Evolutionary conservation across 2,797 vertebrate species (phyloP).

Genomic region (Toxotes lorentzi): DNA sequence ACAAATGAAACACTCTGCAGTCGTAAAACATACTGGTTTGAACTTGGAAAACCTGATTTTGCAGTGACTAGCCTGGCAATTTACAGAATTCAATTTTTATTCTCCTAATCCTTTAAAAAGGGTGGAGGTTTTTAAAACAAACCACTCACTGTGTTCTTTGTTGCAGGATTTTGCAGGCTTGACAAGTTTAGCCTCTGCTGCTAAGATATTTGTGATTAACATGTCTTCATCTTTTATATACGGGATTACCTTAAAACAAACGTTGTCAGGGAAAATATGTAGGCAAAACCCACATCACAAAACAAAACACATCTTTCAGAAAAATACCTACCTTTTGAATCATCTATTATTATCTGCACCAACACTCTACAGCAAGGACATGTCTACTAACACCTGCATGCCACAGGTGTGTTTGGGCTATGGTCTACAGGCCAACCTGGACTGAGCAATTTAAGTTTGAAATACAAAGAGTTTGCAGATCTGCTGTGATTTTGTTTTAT

Average conservation of each 20-base stretch:
- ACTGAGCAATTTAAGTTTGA: neutral
- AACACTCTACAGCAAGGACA: conserved; percentile 28
- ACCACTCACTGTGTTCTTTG: conserved; percentile 70
- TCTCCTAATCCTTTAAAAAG: conserved; percentile 76
- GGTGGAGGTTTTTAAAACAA: conserved; percentile 68
- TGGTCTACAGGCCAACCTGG: neutral
- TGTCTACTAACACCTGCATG: conserved; percentile 40
- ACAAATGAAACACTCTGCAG: conserved; percentile 12
- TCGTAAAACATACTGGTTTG: conserved; percentile 45
- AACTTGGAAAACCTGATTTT: conserved; percentile 68
- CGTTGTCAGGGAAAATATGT: conserved; percentile 79
- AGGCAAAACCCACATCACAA: conserved; percentile 61
- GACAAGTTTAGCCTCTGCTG: conserved; percentile 72
- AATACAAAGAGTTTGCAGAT: neutral
- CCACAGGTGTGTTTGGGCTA: conserved; percentile 43
- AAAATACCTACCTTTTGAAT: conserved; percentile 56
- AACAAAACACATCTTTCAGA: conserved; percentile 63
- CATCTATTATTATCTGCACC: conserved; percentile 34
- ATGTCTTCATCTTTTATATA: conserved; percentile 60
- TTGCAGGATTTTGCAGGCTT: conserved; percentile 53
- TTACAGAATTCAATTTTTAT: conserved; percentile 57
- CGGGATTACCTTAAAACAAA: conserved; percentile 82
- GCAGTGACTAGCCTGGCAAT: conserved; percentile 51
- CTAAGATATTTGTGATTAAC: conserved; percentile 74
- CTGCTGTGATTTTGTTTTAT: neutral